Percentiles rank a stretch among this genome's conserved stretches.
Evolutionary conservation across 2,888 invertebrate genomes (phyloP).

Genomic region (Dascillus cervinus): DNA sequence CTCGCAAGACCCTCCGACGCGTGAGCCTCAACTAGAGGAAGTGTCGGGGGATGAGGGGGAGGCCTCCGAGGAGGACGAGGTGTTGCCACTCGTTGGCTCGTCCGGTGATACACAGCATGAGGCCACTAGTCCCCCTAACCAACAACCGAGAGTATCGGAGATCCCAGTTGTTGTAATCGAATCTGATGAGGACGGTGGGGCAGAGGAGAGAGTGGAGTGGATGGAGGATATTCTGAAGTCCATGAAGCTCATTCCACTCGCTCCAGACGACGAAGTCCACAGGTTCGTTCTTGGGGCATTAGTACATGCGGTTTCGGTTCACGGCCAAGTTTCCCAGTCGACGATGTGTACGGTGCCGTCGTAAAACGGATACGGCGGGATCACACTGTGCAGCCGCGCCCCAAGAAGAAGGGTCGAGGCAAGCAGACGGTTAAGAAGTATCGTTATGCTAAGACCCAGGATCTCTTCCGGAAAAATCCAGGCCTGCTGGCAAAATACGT

Average conservation of each 20-base stretch:
- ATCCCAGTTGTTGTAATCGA: neutral
- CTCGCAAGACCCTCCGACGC: too few species aligned
- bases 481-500: slow-evolving; percentile 24
- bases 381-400: neutral
- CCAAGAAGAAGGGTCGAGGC: slow-evolving; percentile 3
- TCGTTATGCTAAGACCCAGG: slow-evolving; percentile 27
- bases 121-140: too few species aligned
- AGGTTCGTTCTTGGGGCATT: too few species aligned
- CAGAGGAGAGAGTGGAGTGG: neutral
- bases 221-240: neutral
- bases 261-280: too few species aligned
- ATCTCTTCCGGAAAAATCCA: slow-evolving; percentile 26
- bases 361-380: neutral
- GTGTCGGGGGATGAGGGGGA: too few species aligned
- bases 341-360: neutral
- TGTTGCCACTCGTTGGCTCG: too few species aligned
- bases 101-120: too few species aligned
- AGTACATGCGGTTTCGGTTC: too few species aligned
- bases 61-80: too few species aligned
- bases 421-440: slow-evolving; percentile 16
- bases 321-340: neutral
- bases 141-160: too few species aligned
- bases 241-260: too few species aligned
- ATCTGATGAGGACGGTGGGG: neutral
- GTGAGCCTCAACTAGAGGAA: too few species aligned